Percentiles rank a stretch among this genome's conserved stretches.
phyloP scores from a whole-genome alignment of 2,888 invertebrate genomes.

The Caradrina kadenii region DNA sequence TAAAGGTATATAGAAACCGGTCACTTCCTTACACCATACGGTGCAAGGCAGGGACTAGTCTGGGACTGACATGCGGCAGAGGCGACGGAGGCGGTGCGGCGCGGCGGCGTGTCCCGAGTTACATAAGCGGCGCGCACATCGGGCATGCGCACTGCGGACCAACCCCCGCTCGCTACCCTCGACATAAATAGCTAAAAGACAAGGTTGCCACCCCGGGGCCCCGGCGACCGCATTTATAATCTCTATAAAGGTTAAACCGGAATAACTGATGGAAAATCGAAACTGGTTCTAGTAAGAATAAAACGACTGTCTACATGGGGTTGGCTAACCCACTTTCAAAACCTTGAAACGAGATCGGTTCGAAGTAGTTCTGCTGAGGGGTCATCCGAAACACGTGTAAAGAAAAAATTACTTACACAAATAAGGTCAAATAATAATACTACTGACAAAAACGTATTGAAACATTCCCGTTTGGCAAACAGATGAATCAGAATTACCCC shows the following conservation, averaged over 20 bases:
- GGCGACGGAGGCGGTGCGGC: constrained; percentile 69
- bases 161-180: constrained; percentile 84
- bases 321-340: constrained; percentile 64
- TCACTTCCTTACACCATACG: constrained; percentile 38
- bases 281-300: constrained; percentile 78
- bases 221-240: constrained; percentile 88
- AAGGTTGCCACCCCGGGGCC: constrained; percentile 89
- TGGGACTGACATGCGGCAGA: constrained; percentile 68
- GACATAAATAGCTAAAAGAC: constrained; percentile 90
- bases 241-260: constrained; percentile 88
- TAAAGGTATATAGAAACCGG: constrained; percentile 22
- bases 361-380: constrained; percentile 4
- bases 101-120: constrained; percentile 78
- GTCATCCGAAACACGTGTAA: constrained; percentile 1
- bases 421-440: constrained; percentile 1
- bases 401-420: neutral
- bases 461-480: constrained; percentile 4
- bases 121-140: constrained; percentile 84
- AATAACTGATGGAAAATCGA: constrained; percentile 86
- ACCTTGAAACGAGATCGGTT: constrained; percentile 39
- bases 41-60: constrained; percentile 56
- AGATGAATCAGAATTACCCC: constrained; percentile 18
- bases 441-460: constrained; percentile 10
- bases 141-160: constrained; percentile 84
- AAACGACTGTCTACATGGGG: constrained; percentile 69